Evolutionary conservation across 2,888 invertebrate species (phyloP).

Genomic region (Monochamus alternatus): DNA sequence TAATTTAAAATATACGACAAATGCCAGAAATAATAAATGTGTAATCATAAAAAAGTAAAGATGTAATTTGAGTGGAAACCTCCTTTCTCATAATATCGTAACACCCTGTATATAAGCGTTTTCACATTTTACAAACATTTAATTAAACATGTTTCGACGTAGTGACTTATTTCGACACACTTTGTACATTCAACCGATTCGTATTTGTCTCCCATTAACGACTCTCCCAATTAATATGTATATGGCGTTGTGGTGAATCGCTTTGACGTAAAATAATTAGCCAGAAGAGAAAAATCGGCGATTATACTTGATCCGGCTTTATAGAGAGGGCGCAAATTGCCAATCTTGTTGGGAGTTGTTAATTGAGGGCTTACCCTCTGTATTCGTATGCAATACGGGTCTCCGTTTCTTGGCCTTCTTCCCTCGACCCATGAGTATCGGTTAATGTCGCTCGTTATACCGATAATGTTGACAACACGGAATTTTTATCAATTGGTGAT

Average conservation of each 20-base stretch:
- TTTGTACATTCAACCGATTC: no score
- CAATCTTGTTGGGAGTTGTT: conserved; percentile 70
- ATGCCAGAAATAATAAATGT: no score
- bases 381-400: conserved; percentile 67
- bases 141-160: not conserved
- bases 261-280: conserved; percentile 69
- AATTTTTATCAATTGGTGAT: not conserved
- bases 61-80: no score
- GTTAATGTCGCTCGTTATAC: conserved; percentile 45
- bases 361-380: conserved; percentile 67
- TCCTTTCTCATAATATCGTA: no score
- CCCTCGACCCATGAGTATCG: conserved; percentile 44
- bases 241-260: conserved; percentile 62
- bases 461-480: conserved; percentile 24
- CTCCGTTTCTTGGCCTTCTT: conserved; percentile 42
- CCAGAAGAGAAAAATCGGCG: conserved; percentile 67
- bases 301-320: conserved; percentile 68
- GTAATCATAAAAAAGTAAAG: no score
- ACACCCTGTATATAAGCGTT: no score
- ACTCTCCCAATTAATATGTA: conserved; percentile 65
- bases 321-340: conserved; percentile 66
- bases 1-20: no score
- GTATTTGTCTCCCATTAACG: conserved; percentile 37
- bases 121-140: no score
- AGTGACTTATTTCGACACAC: not conserved